Evolutionary conservation across 2,888 invertebrate genomes (phyloP).

Genomic region (Cryptus viduatorius): DNA sequence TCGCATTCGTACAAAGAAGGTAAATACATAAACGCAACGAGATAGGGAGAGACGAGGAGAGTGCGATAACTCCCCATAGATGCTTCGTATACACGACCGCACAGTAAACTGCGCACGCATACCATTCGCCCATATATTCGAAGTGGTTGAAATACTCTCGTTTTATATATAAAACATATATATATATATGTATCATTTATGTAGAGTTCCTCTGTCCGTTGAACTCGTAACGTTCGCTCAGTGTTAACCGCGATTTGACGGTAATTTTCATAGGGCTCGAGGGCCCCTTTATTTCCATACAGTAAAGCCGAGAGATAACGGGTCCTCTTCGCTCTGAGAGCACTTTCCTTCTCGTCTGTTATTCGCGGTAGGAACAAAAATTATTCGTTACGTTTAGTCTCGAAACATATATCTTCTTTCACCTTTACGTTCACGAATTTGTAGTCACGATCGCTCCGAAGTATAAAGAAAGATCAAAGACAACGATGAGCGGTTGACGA

Average conservation of each 20-base stretch:
- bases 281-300: slow-evolving; percentile 14
- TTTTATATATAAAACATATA: background rate
- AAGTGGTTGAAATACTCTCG: background rate
- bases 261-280: slow-evolving; percentile 26
- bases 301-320: background rate
- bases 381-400: background rate
- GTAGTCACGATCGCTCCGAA: background rate
- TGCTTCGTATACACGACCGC: background rate
- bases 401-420: background rate
- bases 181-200: background rate
- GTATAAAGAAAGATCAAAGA: slow-evolving; percentile 42
- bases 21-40: slow-evolving; percentile 32
- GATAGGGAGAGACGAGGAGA: slow-evolving; percentile 36
- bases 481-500: slow-evolving; percentile 35
- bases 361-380: background rate
- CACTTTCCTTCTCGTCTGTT: background rate
- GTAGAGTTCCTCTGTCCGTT: background rate
- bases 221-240: slow-evolving; percentile 9
- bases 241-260: slow-evolving; percentile 48
- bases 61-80: slow-evolving; percentile 11
- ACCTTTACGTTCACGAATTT: background rate
- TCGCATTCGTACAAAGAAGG: slow-evolving; percentile 44
- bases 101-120: background rate
- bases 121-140: slow-evolving; percentile 1
- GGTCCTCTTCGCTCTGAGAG: background rate